Evolutionary conservation across 2,797 vertebrate species (phyloP), one percentile per base, ranked within the genome.

Genomic region (Pseudomugil tenellus): DNA sequence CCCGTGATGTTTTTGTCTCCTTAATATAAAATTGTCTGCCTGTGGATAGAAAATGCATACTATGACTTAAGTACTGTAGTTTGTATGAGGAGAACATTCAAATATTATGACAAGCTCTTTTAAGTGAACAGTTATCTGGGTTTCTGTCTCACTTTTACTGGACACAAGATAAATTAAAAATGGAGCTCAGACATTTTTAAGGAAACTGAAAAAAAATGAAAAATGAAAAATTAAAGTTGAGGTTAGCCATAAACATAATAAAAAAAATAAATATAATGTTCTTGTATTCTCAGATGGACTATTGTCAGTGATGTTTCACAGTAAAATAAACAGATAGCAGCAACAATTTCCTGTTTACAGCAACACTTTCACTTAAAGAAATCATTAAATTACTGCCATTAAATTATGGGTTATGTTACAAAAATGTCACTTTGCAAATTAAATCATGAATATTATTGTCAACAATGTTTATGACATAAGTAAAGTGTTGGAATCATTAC

Each of bases 11-110:
- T 90, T 60, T 87, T 81, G 81, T 87, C 80, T 88, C 80, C 83
- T 85, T 86, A 88, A 91, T 86, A 84, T 86, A 84, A 89, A 87
- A 83, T 75, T 78, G 74, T 85, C 84, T 70, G 67, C 58, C 41
- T 56, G 67, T 61, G 72, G 34, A 58, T 63, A 59, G 52, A 58
- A 79, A 79, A 75, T 46, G 39, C 60, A 75, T 43, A 19, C 46
- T n/a, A 28, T 68, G 74, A 62, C 63, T 67, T 72, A 28, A 53
- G 58, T 62, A 7, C 8, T 46, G 19, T 19, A 58, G 60, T 51
- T 53, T 63, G 5, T 55, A 72, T 80, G 67, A 46, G n/a, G 37
- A 67, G 55, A 70, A 28, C 53, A 80, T 64, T 66, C 76, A 68
- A 71, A 61, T 72, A 57, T 67, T 29, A 29, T 29, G 48, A 79